A percentile compares a stretch with the other conserved stretches of the same genome.
Evolutionary conservation across 1,140 invertebrate species (phyloP).

Genomic region (Choristoneura fumiferana): DNA sequence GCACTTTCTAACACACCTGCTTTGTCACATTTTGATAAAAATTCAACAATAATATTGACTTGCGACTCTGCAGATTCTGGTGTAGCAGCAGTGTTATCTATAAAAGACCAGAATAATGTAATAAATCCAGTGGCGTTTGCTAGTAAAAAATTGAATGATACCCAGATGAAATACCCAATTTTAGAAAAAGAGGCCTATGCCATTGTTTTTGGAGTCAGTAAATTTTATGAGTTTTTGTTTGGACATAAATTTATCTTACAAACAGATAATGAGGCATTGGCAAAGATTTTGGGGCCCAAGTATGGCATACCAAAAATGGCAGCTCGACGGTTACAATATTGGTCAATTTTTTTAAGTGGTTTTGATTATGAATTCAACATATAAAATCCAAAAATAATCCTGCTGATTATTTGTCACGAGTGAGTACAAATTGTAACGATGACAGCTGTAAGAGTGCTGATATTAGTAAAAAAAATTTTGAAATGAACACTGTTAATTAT

Average conservation of each 20-base stretch:
- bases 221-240: too few species aligned
- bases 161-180: slow-evolving; percentile 20
- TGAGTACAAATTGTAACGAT: not conserved
- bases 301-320: slow-evolving; percentile 37
- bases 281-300: slow-evolving; percentile 32
- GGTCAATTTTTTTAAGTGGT: slow-evolving; percentile 33
- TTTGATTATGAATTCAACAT: slow-evolving; percentile 34
- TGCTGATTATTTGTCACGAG: slow-evolving; percentile 27
- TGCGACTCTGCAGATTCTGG: slow-evolving; percentile 49
- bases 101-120: slow-evolving; percentile 27
- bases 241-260: slow-evolving; percentile 27
- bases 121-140: slow-evolving; percentile 56
- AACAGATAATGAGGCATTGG: slow-evolving; percentile 36
- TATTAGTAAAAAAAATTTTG: slow-evolving; percentile 12
- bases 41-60: slow-evolving; percentile 35
- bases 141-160: slow-evolving; percentile 22
- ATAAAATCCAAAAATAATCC: slow-evolving; percentile 30
- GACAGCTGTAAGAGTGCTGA: slow-evolving; percentile 9
- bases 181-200: slow-evolving; percentile 32
- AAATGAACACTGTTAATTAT: slow-evolving; percentile 23
- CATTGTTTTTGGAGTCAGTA: slow-evolving; percentile 34
- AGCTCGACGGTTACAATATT: slow-evolving; percentile 34
- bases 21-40: slow-evolving; percentile 45
- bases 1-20: slow-evolving; percentile 32
- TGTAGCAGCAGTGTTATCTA: slow-evolving; percentile 55